Evolutionary conservation across 1,140 invertebrate species (phyloP).

Genomic region (Panulirus ornatus): DNA sequence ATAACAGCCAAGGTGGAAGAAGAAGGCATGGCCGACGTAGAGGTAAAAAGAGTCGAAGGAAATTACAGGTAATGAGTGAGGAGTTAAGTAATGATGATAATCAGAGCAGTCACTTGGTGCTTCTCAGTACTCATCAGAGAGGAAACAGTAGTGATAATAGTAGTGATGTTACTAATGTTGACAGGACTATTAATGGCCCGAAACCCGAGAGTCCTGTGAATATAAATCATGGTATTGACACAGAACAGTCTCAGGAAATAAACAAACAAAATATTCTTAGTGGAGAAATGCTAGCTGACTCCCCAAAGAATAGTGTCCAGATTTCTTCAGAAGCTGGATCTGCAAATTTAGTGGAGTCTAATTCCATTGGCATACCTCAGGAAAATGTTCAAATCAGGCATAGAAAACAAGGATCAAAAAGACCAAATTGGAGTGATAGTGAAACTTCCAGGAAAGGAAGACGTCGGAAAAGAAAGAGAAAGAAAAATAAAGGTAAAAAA

Average conservation of each 20-base stretch:
- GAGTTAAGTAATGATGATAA: not conserved
- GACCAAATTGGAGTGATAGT: slow-evolving; percentile 72
- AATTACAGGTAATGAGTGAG: not conserved
- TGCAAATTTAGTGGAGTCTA: slow-evolving; percentile 28
- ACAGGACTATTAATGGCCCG: not conserved
- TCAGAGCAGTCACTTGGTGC: slow-evolving; percentile 12
- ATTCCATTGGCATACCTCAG: slow-evolving; percentile 55
- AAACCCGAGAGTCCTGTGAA: too few relatives aligned
- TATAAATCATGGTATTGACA: slow-evolving; percentile 7
- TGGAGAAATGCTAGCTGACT: slow-evolving; percentile 65
- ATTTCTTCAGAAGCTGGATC: not conserved
- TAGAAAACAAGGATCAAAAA: not conserved
- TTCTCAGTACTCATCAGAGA: not conserved
- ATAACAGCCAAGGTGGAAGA: not conserved
- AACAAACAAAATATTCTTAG: not conserved
- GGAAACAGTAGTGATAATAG: slow-evolving; percentile 17
- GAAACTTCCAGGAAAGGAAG: slow-evolving; percentile 49
- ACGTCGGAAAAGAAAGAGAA: slow-evolving; percentile 50
- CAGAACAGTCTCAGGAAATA: slow-evolving; percentile 6
- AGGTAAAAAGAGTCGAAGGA: not conserved
- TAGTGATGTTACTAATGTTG: not conserved
- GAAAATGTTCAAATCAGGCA: slow-evolving; percentile 17
- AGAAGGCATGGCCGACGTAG: not conserved
- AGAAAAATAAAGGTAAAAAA: not conserved
- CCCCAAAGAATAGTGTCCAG: slow-evolving; percentile 29